Percentiles rank a stretch among this genome's conserved stretches.
phyloP scores from a whole-genome alignment of 2,797 vertebrate genomes.

The Molossus molossus region DNA sequence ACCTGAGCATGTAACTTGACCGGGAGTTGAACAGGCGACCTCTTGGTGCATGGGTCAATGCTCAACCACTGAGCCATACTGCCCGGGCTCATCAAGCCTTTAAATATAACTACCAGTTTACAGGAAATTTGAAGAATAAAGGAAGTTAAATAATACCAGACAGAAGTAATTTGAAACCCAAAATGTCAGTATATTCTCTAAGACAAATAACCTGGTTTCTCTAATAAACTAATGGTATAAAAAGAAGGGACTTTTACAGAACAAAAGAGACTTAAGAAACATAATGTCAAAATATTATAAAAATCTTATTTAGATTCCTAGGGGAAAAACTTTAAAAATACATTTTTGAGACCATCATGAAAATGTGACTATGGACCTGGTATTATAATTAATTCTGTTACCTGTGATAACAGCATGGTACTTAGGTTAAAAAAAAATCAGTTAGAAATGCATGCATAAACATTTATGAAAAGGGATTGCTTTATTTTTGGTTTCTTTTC shows the following conservation, averaged over 20 bases:
- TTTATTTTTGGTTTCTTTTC: no score
- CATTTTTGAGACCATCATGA: constrained; percentile 23
- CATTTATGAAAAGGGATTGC: not conserved
- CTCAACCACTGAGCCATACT: no score
- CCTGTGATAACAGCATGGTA: not conserved
- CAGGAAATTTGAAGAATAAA: constrained; percentile 6
- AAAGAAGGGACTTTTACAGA: constrained; percentile 27
- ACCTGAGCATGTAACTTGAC: no score
- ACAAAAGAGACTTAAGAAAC: constrained; percentile 54
- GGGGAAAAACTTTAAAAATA: not conserved
- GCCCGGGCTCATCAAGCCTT: not conserved
- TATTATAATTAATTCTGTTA: constrained; percentile 49
- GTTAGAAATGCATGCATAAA: constrained; percentile 17
- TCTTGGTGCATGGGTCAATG: no score
- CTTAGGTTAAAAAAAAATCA: constrained; percentile 48
- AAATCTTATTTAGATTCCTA: constrained; percentile 24
- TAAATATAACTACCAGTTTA: constrained; percentile 39
- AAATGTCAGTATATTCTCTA: constrained; percentile 15
- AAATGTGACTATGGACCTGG: constrained; percentile 43
- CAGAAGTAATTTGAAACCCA: constrained; percentile 30
- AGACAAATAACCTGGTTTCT: not conserved
- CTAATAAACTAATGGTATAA: not conserved
- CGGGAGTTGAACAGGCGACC: no score
- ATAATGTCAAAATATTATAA: constrained; percentile 8
- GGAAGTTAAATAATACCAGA: constrained; percentile 52